Evolutionary conservation across 2,888 invertebrate species (phyloP).

Genomic region (Xanthorhoe spadicearia): DNA sequence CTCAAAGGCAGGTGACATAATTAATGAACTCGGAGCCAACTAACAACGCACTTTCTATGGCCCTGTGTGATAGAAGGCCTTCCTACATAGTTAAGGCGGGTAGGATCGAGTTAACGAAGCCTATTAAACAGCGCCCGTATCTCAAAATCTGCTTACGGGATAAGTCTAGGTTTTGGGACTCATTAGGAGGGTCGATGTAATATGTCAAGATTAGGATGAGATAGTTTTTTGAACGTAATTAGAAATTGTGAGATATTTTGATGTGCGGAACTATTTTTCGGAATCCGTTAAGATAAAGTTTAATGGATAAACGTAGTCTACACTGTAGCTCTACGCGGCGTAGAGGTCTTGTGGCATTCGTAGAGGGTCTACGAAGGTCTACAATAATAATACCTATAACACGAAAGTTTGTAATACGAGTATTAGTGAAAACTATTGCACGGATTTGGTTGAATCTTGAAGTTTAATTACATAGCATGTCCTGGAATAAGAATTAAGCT

Average conservation of each 20-base stretch:
- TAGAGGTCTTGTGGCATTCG: conserved; percentile 28
- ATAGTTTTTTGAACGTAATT: background rate
- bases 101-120: conserved; percentile 66
- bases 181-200: conserved; percentile 29
- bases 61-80: conserved; percentile 40
- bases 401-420: too few relatives aligned
- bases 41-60: conserved; percentile 44
- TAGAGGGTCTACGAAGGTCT: conserved; percentile 32
- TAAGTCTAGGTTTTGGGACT: conserved; percentile 48
- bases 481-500: too few relatives aligned
- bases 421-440: too few relatives aligned
- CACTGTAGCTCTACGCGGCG: conserved; percentile 30
- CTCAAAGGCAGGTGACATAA: conserved; percentile 42
- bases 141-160: conserved; percentile 61
- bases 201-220: conserved; percentile 11
- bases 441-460: too few relatives aligned
- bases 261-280: too few relatives aligned
- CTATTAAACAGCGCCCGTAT: conserved; percentile 57
- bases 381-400: background rate
- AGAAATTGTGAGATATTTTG: background rate
- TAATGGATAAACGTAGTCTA: too few relatives aligned
- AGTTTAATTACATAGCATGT: too few relatives aligned
- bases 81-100: conserved; percentile 44
- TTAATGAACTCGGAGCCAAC: conserved; percentile 42
- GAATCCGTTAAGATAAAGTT: too few relatives aligned